Conservation (phyloP, 2,797 vertebrate genomes). For the Acipenser transmontanus region DNA sequence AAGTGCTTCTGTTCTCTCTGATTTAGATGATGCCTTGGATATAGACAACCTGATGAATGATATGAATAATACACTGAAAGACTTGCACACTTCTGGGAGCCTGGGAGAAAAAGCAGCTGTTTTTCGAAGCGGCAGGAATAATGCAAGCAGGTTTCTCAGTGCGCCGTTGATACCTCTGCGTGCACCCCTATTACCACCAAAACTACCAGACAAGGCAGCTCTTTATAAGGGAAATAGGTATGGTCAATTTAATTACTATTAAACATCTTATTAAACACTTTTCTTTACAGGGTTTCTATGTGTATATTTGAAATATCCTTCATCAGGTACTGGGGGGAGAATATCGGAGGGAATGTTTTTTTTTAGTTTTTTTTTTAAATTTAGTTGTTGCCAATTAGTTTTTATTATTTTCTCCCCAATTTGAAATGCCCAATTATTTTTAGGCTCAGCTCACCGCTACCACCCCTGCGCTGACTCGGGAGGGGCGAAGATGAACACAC, state of each 20-base stretch:
- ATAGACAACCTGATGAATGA: slow-evolving; percentile 57
- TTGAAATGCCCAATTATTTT: too few relatives aligned
- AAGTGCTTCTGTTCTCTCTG: slow-evolving; percentile 33
- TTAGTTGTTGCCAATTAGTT: too few relatives aligned
- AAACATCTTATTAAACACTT: too few relatives aligned
- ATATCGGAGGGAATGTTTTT: too few relatives aligned
- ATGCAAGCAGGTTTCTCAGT: slow-evolving; percentile 46
- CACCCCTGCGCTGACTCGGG: too few relatives aligned
- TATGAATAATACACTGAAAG: slow-evolving; percentile 65
- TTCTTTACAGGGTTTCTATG: too few relatives aligned
- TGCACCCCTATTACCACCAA: slow-evolving; percentile 45
- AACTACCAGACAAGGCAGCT: slow-evolving; percentile 42
- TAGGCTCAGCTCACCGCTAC: too few relatives aligned
- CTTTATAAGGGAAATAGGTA: slow-evolving; percentile 56
- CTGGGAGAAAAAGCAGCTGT: slow-evolving; percentile 55
- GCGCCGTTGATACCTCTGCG: slow-evolving; percentile 49
- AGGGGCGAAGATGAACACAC: too few relatives aligned
- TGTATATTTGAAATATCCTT: too few relatives aligned
- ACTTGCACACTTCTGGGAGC: slow-evolving; percentile 53
- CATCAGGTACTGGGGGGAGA: too few relatives aligned
- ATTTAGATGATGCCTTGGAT: slow-evolving; percentile 67
- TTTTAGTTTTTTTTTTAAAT: too few relatives aligned
- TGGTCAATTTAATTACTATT: slow-evolving; percentile 19
- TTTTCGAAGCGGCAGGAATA: slow-evolving; percentile 52
- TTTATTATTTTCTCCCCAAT: too few relatives aligned